A percentile compares a stretch with the other conserved stretches of the same genome.
These are phyloP conservation scores for Spilogale gracilis DNA, from an alignment of 2,113 vertebrate genomes.

Conservation along the genomic window DNA sequence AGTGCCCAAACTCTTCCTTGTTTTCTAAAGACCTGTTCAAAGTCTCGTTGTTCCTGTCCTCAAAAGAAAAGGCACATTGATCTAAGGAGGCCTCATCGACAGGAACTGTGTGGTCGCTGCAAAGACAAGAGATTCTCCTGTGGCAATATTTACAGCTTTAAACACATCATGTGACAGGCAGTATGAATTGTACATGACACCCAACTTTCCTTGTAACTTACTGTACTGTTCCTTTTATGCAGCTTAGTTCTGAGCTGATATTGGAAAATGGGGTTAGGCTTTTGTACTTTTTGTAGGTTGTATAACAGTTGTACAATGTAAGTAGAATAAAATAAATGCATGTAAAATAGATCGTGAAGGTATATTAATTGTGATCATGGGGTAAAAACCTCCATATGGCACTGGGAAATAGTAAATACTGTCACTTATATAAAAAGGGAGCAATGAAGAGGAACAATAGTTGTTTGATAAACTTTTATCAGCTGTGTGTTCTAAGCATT, in stretches of 20 bases:
- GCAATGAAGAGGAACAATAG: not conserved
- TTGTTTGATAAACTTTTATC: not conserved
- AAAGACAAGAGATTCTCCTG: conserved; percentile 95
- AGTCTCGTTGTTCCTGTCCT: conserved; percentile 93
- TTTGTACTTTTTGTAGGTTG: conserved; percentile 81
- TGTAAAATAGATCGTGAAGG: conserved; percentile 51
- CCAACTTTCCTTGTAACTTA: not conserved
- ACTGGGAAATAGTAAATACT: not conserved
- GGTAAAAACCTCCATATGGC: not conserved
- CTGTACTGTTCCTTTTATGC: conserved; percentile 50
- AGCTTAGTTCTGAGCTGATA: conserved; percentile 82
- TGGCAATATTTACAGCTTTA: conserved; percentile 94
- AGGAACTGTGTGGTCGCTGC: conserved; percentile 97
- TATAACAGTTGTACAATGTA: conserved; percentile 69
- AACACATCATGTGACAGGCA: conserved; percentile 92
- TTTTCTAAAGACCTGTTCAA: conserved; percentile 91
- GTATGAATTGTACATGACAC: not conserved
- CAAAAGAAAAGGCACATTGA: conserved; percentile 95
- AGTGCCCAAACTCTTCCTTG: not conserved
- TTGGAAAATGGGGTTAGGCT: conserved; percentile 84
- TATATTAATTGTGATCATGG: not conserved
- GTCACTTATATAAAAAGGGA: not conserved
- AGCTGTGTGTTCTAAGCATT: not conserved
- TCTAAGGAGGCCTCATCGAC: conserved; percentile 94
- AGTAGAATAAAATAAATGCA: conserved; percentile 82